These are phyloP conservation scores for Nannobrachium achirus DNA, from an alignment of 2,113 vertebrate species.

Conservation along the genomic window DNA sequence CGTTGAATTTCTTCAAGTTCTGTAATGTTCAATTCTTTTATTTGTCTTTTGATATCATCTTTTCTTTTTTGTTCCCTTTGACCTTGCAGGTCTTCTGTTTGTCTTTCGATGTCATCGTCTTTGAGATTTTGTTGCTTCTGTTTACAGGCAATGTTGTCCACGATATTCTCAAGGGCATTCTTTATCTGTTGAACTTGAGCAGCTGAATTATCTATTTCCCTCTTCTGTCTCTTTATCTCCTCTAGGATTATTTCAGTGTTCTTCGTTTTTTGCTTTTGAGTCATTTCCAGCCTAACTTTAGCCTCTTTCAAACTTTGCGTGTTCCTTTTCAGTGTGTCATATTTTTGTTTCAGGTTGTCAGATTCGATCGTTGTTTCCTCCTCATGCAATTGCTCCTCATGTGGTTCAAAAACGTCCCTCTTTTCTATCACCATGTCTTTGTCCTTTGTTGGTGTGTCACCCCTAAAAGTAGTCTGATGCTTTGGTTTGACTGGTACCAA, in stretches of 20 bases:
- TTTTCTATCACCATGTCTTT: too few relatives aligned
- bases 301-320: too few relatives aligned
- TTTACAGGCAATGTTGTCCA: background rate
- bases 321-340: background rate
- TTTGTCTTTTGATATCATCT: too few relatives aligned
- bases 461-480: too few relatives aligned
- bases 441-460: too few relatives aligned
- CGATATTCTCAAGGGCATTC: background rate
- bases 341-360: background rate
- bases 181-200: slow-evolving; percentile 2
- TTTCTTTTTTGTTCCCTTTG: too few relatives aligned
- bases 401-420: slow-evolving; percentile 8
- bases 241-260: background rate
- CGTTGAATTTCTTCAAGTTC: background rate
- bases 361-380: too few relatives aligned
- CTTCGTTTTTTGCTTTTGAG: slow-evolving; percentile 1
- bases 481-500: too few relatives aligned
- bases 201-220: slow-evolving; percentile 2
- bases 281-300: too few relatives aligned
- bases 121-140: background rate
- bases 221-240: slow-evolving; percentile 7
- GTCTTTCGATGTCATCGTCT: slow-evolving; percentile 18
- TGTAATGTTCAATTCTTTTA: slow-evolving; percentile 8
- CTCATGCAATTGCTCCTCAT: too few relatives aligned
- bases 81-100: too few relatives aligned